Evolutionary conservation across 2,113 vertebrate genomes (phyloP).

Genomic region (Ranitomeya imitator): DNA sequence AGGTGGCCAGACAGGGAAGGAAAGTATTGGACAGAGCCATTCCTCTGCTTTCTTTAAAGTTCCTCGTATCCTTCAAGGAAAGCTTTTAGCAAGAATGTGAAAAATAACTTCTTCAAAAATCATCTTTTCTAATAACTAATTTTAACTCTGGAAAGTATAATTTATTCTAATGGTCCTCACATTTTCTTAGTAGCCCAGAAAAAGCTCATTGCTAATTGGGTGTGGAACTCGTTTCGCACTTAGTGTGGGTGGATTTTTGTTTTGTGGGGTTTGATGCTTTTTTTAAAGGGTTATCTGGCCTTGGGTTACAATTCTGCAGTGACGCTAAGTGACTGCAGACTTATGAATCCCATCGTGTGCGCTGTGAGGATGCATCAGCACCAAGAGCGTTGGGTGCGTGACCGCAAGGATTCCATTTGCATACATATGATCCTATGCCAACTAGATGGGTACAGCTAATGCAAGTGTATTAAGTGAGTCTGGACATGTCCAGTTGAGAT

Average conservation of each 20-base stretch:
- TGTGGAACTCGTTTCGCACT: neutral
- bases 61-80: neutral
- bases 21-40: constrained; percentile 22
- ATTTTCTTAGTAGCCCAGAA: neutral
- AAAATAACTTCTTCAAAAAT: neutral
- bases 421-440: too few species aligned
- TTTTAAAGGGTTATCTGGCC: neutral
- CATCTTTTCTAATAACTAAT: neutral
- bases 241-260: too few species aligned
- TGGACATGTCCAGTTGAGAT: too few species aligned
- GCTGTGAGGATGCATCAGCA: too few species aligned
- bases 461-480: too few species aligned
- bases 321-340: too few species aligned
- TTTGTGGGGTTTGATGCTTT: neutral
- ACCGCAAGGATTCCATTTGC: too few species aligned
- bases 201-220: neutral
- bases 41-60: neutral
- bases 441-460: too few species aligned
- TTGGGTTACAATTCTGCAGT: neutral
- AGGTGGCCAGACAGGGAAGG: neutral
- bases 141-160: neutral
- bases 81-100: constrained; percentile 19
- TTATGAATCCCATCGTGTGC: too few species aligned
- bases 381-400: too few species aligned
- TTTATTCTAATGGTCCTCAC: neutral